Evolutionary conservation across 2,888 invertebrate species (phyloP), one percentile per base, ranked within the genome.

Genomic region (Heliothis peltigera): DNA sequence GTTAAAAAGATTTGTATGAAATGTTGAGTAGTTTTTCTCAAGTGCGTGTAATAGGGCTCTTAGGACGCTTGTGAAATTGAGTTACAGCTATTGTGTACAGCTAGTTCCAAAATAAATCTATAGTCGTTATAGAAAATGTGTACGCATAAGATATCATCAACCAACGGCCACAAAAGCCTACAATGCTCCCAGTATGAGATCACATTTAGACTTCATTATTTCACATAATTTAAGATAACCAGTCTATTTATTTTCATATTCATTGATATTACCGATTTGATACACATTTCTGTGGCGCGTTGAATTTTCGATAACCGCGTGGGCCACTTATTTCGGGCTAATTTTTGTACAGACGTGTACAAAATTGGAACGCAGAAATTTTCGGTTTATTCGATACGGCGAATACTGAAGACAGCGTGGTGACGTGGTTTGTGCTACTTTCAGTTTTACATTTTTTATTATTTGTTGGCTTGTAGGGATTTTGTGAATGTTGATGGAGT

Each of bases 261-360:
- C 58, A 70, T 59, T 61, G 64, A 66, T 63, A 61, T 78, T 56
- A 58, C 63, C 72, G 62, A 67, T 73, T 79, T 81, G 77, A 83
- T 83, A 83, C 81, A 83, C 75, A 77, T 78, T 77, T 75, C 78
- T 76, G 78, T 76, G 70, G 77, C 77, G 67, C 83, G 77, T 75
- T 77, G 84, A 89, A 87, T 87, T 88, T 89, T 88, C 87, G 88
- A 89, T 91, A 88, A 87, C 85, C 86, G 75, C 84, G 79, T 84
- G 68, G 83, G 85, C 87, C 87, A 88, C 88, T 90, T 91, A 89
- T 91, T 89, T 85, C 80, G 80, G 80, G 83, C 80, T 83, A 90
- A 89, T 90, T 91, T 91, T 89, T 90, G 86, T 84, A 88, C 85
- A 83, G 83, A 87, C 87, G 87, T 88, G 87, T 84, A 75, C 81